Evolutionary conservation across 2,888 invertebrate species (phyloP).

Genomic region (Apocheima hispidaria): DNA sequence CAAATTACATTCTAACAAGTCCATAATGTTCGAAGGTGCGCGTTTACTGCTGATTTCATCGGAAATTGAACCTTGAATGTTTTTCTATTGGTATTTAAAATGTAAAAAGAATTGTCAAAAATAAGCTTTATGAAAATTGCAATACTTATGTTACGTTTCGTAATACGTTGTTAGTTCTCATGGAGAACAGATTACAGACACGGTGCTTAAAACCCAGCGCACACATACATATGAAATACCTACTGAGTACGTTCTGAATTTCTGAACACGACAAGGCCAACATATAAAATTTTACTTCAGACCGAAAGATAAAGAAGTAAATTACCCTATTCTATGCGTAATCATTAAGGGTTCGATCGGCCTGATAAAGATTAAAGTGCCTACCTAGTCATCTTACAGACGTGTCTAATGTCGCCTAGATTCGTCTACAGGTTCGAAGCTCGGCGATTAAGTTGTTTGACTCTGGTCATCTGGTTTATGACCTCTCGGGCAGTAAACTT

Average conservation of each 20-base stretch:
- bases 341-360: constrained; percentile 7
- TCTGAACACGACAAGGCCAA: neutral
- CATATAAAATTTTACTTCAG: constrained; percentile 13
- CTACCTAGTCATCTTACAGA: constrained; percentile 14
- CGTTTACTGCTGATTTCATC: constrained; percentile 20
- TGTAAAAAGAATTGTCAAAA: neutral
- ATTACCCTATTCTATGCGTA: constrained; percentile 9
- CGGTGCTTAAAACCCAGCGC: too few species aligned
- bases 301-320: constrained; percentile 1
- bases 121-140: too few species aligned
- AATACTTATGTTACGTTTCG: too few species aligned
- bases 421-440: constrained; percentile 18
- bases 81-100: constrained; percentile 11
- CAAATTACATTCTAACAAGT: constrained; percentile 26
- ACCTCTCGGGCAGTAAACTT: constrained; percentile 26
- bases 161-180: neutral
- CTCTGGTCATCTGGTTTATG: constrained; percentile 24
- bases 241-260: constrained; percentile 1
- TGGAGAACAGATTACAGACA: too few species aligned
- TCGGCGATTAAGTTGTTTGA: constrained; percentile 33
- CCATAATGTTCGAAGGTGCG: constrained; percentile 19
- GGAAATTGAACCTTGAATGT: constrained; percentile 10
- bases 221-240: constrained; percentile 5
- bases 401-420: constrained; percentile 27
- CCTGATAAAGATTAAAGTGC: constrained; percentile 7